Evolutionary conservation across 1,140 invertebrate species (phyloP), one percentile per base, ranked within the genome.

Genomic region (Caenorhabditis briggsae): DNA sequence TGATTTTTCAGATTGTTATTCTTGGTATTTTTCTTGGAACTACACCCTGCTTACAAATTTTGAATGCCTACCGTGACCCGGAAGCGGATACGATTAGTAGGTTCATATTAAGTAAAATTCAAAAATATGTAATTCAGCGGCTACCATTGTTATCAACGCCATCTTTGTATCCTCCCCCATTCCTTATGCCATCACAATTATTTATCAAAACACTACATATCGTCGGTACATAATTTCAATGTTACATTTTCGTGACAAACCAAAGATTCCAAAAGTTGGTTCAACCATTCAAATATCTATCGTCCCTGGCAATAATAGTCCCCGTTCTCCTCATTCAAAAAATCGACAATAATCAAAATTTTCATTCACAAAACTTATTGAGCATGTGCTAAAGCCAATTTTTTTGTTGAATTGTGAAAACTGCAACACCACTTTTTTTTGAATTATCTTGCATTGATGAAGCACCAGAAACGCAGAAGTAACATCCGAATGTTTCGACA

Each of bases 211-310:
- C 64, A 43, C 33, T 16, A 11, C 33, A 20, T 65, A 65, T 7
- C 33, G 64, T 12, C 33, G 41, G 3, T 41, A 18, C 18, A 18
- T 65, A 16, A 7, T 65, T 2, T 43, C 64, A 43, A 65, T 46
- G 64, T 65, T 65, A 7, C 64, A 41, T 16, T 41, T 65, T 43
- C 64, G 41, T 0, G 14, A 41, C 20, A 41, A 65, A 65, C 64
- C 23, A n/a, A 61, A 61, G 14, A 25, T 33, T 3, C 33, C 33
- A 14, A 41, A 14, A 16, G 41, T 65, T 3, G 64, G 64, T 3
- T 43, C 64, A n/a, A 65, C 64, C n/a, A 65, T 65, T 65, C 33
- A 65, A 43, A 14, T 65, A 1, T 65, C 64, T 14, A 46, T 65
- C 9, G 59, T 23, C 9, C 16, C 6, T n/a, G 16, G 7, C 18